Evolutionary conservation across 53 echinoderm and acorn worm genomes (phyloP), one percentile per base, ranked within the genome.

Genomic region (Mesocentrotus franciscanus): DNA sequence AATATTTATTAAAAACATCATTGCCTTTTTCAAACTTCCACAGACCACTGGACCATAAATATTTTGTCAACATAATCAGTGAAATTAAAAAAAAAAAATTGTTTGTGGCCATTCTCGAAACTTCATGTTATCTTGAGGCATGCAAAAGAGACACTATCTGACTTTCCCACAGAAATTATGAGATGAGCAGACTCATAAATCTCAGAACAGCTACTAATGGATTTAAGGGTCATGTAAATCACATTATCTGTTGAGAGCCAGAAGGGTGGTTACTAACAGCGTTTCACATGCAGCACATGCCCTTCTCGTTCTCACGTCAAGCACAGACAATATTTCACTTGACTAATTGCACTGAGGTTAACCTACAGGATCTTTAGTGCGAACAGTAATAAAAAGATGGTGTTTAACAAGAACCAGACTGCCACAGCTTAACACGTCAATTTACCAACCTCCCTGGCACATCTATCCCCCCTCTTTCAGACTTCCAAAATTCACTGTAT

Each of bases 391-490:
- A 32, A 33, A 49, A 76, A 76, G 76, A 76, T 27, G 76, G 29
- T 76, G 30, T 32, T 61, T 8, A 76, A 76, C 81, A 81, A 39
- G 42, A 20, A 36, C 16, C 36, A 39, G 81, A 39, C 42, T 81
- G 81, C 81, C 18, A 17, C 20, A 81, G 36, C 42, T 81, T 81
- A 81, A 39, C 81, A 81, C 81, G 20, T 81, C 39, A 81, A 81
- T 42, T 42, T 81, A 81, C 9, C 11, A 16, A 81, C 81, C 42
- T 81, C 81, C 81, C 36, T 17, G 1, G 22, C 8, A 36, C 81
- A 74, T 81, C 20, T 79, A 1, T 14, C 3, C 64, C 64, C 16
- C 16, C 64, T 64, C 81, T 39, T 81, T 81, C 30, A 81, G 13
- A 39, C n/a, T 29, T n/a, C 26, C 26, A 1, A 71, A 71, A 15